Evolutionary conservation across 2,888 invertebrate genomes (phyloP), one percentile per base, ranked within the genome.

Genomic region (Ectropis crepuscularia): DNA sequence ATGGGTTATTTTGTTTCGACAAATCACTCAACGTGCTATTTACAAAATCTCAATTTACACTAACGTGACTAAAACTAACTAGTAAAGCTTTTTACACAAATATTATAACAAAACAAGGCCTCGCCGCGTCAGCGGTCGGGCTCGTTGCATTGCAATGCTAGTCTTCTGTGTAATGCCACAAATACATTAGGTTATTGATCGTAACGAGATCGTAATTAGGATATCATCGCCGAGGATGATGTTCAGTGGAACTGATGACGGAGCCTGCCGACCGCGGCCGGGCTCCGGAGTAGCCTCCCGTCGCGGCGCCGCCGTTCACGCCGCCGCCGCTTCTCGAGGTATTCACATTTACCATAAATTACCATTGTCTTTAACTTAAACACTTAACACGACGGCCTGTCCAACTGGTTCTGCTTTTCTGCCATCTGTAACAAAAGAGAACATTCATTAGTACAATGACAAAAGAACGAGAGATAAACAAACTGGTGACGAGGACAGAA

Each of bases 381-480:
- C 82, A 81, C 78, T 86, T 90, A 92, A 78, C 91, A 91, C 73
- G 89, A 87, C 72, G 94, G 90, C 88, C 94, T 94, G 83, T 95
- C 95, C 62, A 93, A 93, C 69, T 94, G 94, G 76, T 94, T 93
- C 78, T 94, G 91, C 83, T 95, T 95, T 82, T 95, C 95, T 75
- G 94, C 93, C 73, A 93, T 94, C 95, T 95, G 95, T 80, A 95
- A 95, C 91, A 94, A 94, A 77, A 70, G 73, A 77, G 81, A 83
- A 78, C 74, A 54, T 58, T 71, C 46, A 71, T 88, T 68, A 88
- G 82, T n/a, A 49, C 37, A 38, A 11, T 66, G 53, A 53, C 37
- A 64, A 64, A 57, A 61, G 48, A 58, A 54, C 11, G 12, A 16
- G 9, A 38, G 38, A 75, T 75, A 70, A 71, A 71, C 72, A 69